phyloP scores from a whole-genome alignment of 2,113 vertebrate genomes.

The Sander lucioperca region DNA sequence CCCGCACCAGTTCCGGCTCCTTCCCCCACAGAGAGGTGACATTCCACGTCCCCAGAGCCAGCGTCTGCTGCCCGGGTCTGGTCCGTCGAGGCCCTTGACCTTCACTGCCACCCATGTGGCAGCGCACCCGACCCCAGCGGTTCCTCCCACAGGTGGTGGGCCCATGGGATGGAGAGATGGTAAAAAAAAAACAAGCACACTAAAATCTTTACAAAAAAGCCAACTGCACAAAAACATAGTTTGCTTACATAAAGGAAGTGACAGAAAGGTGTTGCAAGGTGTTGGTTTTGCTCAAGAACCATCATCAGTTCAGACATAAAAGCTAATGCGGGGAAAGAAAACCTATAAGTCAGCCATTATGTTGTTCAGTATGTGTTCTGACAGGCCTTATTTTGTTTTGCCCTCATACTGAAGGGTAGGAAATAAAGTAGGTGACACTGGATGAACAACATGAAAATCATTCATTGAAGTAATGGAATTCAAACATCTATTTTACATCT shows the following conservation, averaged over 20 bases:
- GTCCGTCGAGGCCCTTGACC: too few species aligned
- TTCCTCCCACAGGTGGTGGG: too few species aligned
- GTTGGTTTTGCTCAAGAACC: background rate
- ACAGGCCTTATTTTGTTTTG: conserved; percentile 14
- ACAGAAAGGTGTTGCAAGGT: background rate
- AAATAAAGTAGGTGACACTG: background rate
- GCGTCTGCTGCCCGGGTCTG: too few species aligned
- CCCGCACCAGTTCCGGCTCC: too few species aligned
- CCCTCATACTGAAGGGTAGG: background rate
- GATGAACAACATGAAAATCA: background rate
- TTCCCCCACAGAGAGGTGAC: too few species aligned
- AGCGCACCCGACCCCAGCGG: too few species aligned
- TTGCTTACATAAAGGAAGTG: background rate
- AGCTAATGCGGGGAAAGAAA: background rate
- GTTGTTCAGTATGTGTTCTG: background rate
- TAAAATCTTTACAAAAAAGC: background rate
- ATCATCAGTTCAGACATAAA: background rate
- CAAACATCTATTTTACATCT: conserved; percentile 9
- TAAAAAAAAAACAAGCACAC: too few species aligned
- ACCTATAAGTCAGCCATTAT: background rate
- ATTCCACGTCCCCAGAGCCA: too few species aligned
- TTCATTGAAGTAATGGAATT: background rate
- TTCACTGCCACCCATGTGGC: too few species aligned
- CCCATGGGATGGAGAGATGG: too few species aligned
- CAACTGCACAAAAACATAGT: too few species aligned